Conservation (phyloP, 2,888 invertebrate genomes). For the Drymonia ruficornis region DNA sequence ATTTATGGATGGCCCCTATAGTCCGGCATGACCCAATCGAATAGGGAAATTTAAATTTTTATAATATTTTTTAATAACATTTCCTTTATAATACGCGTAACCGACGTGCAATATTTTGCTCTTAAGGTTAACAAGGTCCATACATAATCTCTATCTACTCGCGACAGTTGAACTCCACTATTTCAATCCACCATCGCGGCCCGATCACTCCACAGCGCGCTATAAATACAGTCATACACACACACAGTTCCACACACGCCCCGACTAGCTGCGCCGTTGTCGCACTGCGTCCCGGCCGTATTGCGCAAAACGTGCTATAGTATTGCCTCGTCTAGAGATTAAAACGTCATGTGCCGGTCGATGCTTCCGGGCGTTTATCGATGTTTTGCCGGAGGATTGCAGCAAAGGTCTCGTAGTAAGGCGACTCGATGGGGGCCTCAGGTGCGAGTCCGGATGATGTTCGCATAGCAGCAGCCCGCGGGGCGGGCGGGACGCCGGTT, state of each 20-base stretch:
- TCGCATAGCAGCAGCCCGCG: background rate
- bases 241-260: background rate
- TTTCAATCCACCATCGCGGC: constrained; percentile 2
- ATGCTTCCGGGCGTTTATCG: background rate
- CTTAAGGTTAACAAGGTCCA: constrained; percentile 16
- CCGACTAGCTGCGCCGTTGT: background rate
- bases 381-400: background rate
- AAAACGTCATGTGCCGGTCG: background rate
- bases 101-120: constrained; percentile 9
- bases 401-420: background rate
- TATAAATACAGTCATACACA: constrained; percentile 4
- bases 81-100: constrained; percentile 3
- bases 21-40: no score
- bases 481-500: background rate
- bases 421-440: background rate
- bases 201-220: background rate
- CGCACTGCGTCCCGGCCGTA: background rate
- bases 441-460: background rate
- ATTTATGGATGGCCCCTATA: no score
- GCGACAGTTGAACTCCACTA: constrained; percentile 7
- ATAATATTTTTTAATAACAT: background rate
- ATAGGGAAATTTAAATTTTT: no score
- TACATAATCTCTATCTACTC: constrained; percentile 8
- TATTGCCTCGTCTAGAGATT: background rate
- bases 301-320: background rate